phyloP scores from a whole-genome alignment of 2,888 invertebrate genomes.

The Antheraea yamamai region DNA sequence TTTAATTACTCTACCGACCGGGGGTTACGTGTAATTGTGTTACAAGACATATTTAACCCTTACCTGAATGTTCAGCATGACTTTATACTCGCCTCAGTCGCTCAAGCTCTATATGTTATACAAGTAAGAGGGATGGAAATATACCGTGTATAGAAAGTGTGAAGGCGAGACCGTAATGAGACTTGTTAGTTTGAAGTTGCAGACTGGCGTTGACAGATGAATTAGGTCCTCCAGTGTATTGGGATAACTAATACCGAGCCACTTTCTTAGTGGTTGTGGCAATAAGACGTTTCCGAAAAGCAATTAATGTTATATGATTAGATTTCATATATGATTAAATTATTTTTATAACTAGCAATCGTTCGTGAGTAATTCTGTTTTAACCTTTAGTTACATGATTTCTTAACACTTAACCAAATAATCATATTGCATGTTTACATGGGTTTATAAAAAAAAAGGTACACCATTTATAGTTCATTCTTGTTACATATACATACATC shows the following conservation, averaged over 20 bases:
- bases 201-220: neutral
- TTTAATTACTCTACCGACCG: conserved; percentile 64
- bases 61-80: conserved; percentile 1
- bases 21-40: conserved; percentile 44
- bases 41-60: conserved; percentile 36
- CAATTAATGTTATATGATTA: neutral
- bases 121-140: conserved; percentile 1
- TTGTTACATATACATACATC: no score
- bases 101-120: neutral
- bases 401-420: no score
- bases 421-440: no score
- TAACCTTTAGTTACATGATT: no score
- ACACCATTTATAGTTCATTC: no score
- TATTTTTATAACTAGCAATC: no score
- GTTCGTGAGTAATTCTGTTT: no score
- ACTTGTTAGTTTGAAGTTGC: neutral
- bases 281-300: neutral
- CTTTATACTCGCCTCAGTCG: neutral
- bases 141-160: neutral
- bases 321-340: no score
- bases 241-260: neutral
- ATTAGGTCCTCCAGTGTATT: neutral
- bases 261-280: neutral
- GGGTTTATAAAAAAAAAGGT: no score
- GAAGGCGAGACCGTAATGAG: neutral